phyloP scores from a whole-genome alignment of 23 tunicate species.

The Trididemnum miniatum region DNA sequence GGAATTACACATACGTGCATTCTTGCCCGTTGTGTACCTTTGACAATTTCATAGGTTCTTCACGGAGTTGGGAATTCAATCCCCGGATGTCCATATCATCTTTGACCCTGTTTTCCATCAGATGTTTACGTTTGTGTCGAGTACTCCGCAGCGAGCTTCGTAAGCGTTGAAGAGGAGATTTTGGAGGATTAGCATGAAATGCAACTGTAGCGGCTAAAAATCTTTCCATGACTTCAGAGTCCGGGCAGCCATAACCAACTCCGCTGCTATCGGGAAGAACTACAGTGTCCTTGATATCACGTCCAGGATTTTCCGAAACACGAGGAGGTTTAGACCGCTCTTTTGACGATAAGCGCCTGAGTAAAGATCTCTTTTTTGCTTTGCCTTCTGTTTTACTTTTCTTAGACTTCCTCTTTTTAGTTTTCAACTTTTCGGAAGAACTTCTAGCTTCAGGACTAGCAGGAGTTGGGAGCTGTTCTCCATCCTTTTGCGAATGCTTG shows the following conservation, averaged over 20 bases:
- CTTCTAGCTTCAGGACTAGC: too few species aligned
- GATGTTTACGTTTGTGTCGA: slow-evolving; percentile 23
- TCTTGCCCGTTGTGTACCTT: slow-evolving; percentile 13
- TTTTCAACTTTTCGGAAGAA: not conserved
- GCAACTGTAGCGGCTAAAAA: slow-evolving; percentile 45
- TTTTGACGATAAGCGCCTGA: not conserved
- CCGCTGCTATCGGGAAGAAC: not conserved
- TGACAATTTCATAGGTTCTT: not conserved
- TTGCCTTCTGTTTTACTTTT: not conserved
- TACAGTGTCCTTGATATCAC: not conserved
- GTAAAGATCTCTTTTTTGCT: not conserved
- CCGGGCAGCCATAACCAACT: slow-evolving; percentile 15
- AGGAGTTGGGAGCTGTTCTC: too few species aligned
- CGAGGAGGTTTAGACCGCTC: not conserved
- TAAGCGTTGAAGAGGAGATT: slow-evolving; percentile 44
- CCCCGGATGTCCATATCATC: slow-evolving; percentile 42
- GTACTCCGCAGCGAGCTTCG: slow-evolving; percentile 44
- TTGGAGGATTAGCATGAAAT: not conserved
- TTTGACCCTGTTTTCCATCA: slow-evolving; percentile 22
- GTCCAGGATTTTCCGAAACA: not conserved
- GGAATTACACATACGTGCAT: slow-evolving; percentile 11
- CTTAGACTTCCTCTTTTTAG: not conserved
- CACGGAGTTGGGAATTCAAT: not conserved
- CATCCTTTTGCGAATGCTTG: too few species aligned
- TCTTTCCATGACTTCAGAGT: slow-evolving; percentile 52